Base-by-base conservation (phyloP, 2,888 invertebrate species). In the Ectemnius continuus region DNA sequence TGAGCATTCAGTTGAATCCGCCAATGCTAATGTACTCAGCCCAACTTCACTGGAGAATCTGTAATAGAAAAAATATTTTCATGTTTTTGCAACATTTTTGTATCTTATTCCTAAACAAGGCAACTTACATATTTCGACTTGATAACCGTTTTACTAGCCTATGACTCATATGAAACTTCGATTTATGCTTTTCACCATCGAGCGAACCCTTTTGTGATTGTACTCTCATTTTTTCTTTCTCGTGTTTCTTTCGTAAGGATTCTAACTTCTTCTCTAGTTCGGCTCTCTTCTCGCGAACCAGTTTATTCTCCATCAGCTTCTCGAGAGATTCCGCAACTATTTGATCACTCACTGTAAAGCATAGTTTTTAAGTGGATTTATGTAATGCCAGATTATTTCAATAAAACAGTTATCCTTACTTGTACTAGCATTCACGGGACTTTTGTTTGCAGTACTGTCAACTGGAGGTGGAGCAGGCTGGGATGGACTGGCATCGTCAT, bases 261-360 rank as follows among this genome's bases (percentile, higher is more conserved):
- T 98, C 97, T 69, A 98, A 90, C 88, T 98, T 98, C 88, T 97
- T 97, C 68, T 97, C 96, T 80, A 98, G 91, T 89, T 98, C 98
- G 0, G 94, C 87, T 58, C 95, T 94, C 87, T 97, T 97, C 85
- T 98, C 97, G 68, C 94, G 94, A 14, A 97, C 96, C 57, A 94
- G 88, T 91, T 98, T 98, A 88, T 95, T 94, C 4, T 95, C 95
- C 86, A 97, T 93, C 20, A 98, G 93, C 81, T 95, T 94, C 18
- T 97, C 96, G 61, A 98, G 90, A 0, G 96, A 93, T 85, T 97
- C 97, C 0, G 96, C 95, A 1, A 94, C 89, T n/a, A 96, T 93
- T 77, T 93, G 93, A 36, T 90, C 89, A 26, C 81, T 85, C 67
- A 85, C 90, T 87, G 70, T 8, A 36, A 36, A 36, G 2, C 8